These are phyloP conservation scores for Tiphia femorata DNA, from an alignment of 2,888 invertebrate species.

Conservation along the genomic window DNA sequence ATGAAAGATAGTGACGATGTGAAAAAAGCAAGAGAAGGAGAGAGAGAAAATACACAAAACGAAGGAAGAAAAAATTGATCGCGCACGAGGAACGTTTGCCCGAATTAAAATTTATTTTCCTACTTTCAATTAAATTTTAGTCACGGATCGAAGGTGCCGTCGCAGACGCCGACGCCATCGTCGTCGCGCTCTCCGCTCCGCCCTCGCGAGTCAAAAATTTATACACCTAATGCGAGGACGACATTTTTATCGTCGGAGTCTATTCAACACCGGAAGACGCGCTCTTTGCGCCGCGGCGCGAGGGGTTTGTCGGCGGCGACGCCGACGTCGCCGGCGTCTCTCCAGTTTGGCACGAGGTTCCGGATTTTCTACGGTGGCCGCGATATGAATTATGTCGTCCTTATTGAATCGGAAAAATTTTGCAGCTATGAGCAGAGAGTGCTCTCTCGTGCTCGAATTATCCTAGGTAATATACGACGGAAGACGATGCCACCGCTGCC, in stretches of 20 bases:
- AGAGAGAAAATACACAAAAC: background rate
- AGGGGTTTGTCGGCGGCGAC: background rate
- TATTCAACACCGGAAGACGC: conserved; percentile 4
- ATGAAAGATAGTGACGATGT: no score
- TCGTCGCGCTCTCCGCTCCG: no score
- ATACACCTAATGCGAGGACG: background rate
- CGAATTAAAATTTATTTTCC: background rate
- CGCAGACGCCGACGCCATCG: no score
- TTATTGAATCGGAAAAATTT: conserved; percentile 13
- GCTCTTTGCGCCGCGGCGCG: no score
- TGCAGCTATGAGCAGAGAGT: no score
- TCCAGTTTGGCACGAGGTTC: conserved; percentile 10
- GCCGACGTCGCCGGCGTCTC: background rate
- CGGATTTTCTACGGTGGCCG: conserved; percentile 6
- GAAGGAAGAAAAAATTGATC: background rate
- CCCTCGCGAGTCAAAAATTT: no score
- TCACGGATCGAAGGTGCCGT: conserved; percentile 1
- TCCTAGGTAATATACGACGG: no score
- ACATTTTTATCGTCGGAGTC: conserved; percentile 13
- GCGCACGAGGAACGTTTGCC: background rate
- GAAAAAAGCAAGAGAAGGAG: background rate
- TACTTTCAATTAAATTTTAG: conserved; percentile 2
- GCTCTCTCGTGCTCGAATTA: no score
- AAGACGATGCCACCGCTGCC: no score
- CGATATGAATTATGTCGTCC: conserved; percentile 9